A percentile compares a stretch with the other conserved stretches of the same genome.
Conservation (phyloP, 2,113 vertebrate species). For the Hippotragus niger region DNA sequence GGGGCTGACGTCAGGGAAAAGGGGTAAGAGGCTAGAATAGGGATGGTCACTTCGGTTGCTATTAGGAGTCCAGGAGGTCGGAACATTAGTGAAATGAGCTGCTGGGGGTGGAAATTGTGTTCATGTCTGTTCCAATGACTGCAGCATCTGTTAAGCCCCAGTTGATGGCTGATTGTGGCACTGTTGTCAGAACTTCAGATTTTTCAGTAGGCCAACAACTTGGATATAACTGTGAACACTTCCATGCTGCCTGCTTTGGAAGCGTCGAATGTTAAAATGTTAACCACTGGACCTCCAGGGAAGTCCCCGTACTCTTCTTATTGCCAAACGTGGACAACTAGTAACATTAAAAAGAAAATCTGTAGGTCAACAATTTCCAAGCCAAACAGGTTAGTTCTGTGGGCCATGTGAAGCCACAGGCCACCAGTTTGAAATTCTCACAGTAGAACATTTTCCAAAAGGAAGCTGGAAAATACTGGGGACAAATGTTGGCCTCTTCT, state of each 20-base stretch:
- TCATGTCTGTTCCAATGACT: neutral
- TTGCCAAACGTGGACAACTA: neutral
- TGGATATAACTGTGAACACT: neutral
- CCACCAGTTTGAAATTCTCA: neutral
- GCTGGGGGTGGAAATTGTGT: accelerated
- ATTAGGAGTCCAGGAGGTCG: neutral
- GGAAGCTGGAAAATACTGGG: neutral
- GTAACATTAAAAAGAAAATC: neutral
- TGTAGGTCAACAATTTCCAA: neutral
- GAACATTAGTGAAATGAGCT: neutral
- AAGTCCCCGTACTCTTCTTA: neutral
- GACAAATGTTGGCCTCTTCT: neutral
- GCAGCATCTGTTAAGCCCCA: neutral
- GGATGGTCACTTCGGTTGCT: neutral
- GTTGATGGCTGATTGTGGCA: neutral
- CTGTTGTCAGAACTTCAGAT: neutral
- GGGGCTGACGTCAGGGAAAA: neutral
- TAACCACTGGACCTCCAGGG: neutral
- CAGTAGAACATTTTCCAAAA: neutral
- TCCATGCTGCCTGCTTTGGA: neutral
- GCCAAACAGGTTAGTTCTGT: neutral
- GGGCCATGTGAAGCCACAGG: neutral
- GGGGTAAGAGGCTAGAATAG: neutral
- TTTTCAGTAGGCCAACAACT: neutral
- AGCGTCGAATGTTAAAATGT: neutral